These are phyloP conservation scores for Seira ritae DNA, from an alignment of 2,888 invertebrate species.

Conservation along the genomic window DNA sequence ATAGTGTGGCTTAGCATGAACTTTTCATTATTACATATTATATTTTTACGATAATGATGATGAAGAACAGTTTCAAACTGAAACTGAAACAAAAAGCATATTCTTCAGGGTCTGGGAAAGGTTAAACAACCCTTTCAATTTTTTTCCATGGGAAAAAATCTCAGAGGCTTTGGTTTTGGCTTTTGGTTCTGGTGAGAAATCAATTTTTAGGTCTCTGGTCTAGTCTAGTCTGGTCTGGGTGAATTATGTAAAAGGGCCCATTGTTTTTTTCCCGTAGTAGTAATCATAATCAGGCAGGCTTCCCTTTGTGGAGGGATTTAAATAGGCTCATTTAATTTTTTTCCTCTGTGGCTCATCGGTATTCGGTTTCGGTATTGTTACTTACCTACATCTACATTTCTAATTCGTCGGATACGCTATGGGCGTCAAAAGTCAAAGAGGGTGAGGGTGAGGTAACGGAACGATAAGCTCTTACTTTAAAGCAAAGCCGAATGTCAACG, in stretches of 20 bases:
- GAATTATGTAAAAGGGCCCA: background rate
- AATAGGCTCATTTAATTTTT: too few relatives aligned
- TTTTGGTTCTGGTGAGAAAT: constrained; percentile 32
- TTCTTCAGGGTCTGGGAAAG: constrained; percentile 57
- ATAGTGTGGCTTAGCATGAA: background rate
- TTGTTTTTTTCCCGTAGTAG: constrained; percentile 29
- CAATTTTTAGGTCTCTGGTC: constrained; percentile 39
- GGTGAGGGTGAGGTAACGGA: too few relatives aligned
- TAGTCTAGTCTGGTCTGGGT: background rate
- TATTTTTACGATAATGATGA: constrained; percentile 34
- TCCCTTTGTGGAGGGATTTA: background rate
- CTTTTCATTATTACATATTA: constrained; percentile 33
- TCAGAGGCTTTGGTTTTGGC: too few relatives aligned
- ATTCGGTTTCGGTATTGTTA: too few relatives aligned
- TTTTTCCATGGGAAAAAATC: constrained; percentile 57
- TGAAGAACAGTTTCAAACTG: constrained; percentile 18
- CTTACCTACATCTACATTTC: too few relatives aligned
- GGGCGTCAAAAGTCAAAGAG: too few relatives aligned
- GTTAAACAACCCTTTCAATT: constrained; percentile 23
- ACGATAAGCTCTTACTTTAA: too few relatives aligned
- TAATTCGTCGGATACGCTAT: too few relatives aligned
- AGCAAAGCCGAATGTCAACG: too few relatives aligned
- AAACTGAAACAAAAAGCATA: constrained; percentile 18
- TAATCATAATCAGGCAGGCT: constrained; percentile 22
- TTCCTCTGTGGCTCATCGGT: too few relatives aligned